A percentile compares a stretch with the other conserved stretches of the same genome.
Evolutionary conservation across 2,113 vertebrate genomes (phyloP).

Genomic region (Glaucomys volans): DNA sequence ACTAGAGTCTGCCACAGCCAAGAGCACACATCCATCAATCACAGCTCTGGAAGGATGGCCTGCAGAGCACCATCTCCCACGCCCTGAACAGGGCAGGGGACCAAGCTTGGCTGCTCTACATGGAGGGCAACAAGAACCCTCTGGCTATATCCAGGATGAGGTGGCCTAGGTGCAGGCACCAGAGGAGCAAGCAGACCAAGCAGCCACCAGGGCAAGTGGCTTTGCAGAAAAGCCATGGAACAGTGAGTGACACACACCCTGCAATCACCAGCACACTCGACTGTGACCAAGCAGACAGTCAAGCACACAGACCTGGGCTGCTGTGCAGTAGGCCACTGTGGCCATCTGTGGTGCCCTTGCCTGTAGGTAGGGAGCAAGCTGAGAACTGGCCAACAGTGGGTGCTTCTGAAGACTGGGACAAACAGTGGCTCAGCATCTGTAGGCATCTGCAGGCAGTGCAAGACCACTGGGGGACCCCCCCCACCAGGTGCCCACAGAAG

Average conservation of each 20-base stretch:
- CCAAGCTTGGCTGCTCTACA: not conserved
- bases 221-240: conserved; percentile 43
- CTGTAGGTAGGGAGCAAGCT: not conserved
- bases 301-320: not conserved
- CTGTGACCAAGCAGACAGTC: not conserved
- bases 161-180: not conserved
- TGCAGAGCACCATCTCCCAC: not conserved
- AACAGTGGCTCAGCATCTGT: not conserved
- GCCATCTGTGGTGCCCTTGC: not conserved
- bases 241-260: not conserved
- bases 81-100: not conserved
- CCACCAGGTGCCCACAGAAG: not conserved
- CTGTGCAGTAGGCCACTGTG: not conserved
- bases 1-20: not conserved
- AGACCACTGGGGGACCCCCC: not conserved
- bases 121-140: too few relatives aligned
- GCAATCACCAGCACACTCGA: conserved; percentile 56
- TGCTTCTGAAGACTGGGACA: not conserved
- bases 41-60: not conserved
- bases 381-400: not conserved
- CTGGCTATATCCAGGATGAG: not conserved
- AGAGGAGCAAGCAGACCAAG: not conserved
- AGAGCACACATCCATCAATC: not conserved
- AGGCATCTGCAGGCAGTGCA: not conserved
- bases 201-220: not conserved